Conservation (phyloP, 1,140 invertebrate species). For the Parasteatoda tepidariorum region DNA sequence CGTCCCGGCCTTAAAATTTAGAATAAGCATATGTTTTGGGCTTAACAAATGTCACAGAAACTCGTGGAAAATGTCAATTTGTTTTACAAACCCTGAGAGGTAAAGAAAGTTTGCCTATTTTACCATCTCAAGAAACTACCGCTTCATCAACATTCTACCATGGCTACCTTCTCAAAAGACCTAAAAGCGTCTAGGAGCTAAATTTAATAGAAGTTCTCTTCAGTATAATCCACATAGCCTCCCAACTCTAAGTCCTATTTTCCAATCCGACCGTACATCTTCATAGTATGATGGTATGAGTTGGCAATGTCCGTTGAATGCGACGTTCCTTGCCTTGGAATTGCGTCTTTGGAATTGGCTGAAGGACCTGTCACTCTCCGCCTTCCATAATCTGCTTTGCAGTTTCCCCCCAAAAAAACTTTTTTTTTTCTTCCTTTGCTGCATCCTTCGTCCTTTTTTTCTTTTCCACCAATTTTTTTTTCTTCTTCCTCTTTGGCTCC, state of each 20-base stretch:
- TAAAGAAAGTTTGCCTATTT: too few relatives aligned
- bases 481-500: not conserved
- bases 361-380: constrained; percentile 54
- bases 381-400: constrained; percentile 60
- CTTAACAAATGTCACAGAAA: too few relatives aligned
- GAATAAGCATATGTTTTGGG: too few relatives aligned
- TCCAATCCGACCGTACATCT: not conserved
- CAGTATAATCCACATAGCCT: not conserved
- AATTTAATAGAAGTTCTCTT: constrained; percentile 3
- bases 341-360: constrained; percentile 49
- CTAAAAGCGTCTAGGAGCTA: too few relatives aligned
- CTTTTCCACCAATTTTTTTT: not conserved
- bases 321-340: constrained; percentile 3
- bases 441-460: not conserved
- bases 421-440: not conserved
- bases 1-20: too few relatives aligned
- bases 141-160: too few relatives aligned
- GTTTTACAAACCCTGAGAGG: too few relatives aligned
- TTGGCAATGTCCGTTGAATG: constrained; percentile 22
- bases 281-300: not conserved
- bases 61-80: too few relatives aligned
- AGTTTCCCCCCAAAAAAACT: not conserved
- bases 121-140: too few relatives aligned
- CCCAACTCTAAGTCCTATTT: not conserved
- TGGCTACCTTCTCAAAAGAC: too few relatives aligned